phyloP scores from a whole-genome alignment of 2,113 vertebrate genomes.

The Indri indri region DNA sequence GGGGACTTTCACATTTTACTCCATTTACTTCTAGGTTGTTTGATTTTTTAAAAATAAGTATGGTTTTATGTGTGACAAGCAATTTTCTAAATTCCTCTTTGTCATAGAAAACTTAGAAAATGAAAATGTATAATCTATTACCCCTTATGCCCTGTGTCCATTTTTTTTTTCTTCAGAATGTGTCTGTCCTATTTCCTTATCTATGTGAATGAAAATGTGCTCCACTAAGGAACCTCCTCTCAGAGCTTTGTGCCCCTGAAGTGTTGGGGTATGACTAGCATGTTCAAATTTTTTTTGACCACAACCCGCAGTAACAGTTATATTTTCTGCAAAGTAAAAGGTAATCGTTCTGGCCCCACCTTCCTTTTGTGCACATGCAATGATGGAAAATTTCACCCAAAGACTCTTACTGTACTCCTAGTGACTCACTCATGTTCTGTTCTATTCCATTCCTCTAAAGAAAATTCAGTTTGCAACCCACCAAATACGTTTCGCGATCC shows the following conservation, averaged over 20 bases:
- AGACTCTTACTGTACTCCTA: background rate
- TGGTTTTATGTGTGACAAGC: background rate
- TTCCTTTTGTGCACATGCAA: background rate
- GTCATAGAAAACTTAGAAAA: constrained; percentile 22
- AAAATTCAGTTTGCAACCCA: background rate
- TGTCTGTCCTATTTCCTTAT: background rate
- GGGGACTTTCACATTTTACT: background rate
- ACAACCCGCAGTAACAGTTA: background rate
- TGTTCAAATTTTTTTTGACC: background rate
- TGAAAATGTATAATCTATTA: background rate
- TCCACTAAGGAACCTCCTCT: background rate
- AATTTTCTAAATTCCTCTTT: background rate
- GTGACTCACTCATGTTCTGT: background rate
- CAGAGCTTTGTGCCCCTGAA: background rate
- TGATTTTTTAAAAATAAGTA: background rate
- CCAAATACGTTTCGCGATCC: background rate
- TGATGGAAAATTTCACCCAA: background rate
- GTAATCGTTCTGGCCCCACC: background rate
- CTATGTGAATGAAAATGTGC: background rate
- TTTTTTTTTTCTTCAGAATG: background rate
- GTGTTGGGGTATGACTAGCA: background rate
- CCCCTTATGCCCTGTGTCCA: background rate
- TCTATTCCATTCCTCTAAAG: background rate
- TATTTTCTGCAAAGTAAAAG: background rate
- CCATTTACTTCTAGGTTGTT: background rate